phyloP scores from a whole-genome alignment of 1,140 invertebrate genomes.

The Phymastichus coffea region DNA sequence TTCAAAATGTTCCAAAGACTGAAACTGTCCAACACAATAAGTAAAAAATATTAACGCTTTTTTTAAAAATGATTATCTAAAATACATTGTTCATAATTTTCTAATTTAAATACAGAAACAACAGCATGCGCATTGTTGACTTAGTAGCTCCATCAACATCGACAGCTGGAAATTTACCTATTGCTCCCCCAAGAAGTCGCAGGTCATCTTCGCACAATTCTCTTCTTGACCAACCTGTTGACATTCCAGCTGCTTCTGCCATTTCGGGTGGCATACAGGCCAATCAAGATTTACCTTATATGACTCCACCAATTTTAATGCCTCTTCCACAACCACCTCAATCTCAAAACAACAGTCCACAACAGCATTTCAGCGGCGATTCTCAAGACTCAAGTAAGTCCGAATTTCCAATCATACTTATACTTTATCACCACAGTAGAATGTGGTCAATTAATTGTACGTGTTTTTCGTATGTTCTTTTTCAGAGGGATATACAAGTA shows the following conservation, averaged over 20 bases:
- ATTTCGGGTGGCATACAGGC: constrained; percentile 81
- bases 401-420: neutral
- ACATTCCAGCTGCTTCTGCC: constrained; percentile 76
- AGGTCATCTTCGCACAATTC: constrained; percentile 57
- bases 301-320: constrained; percentile 75
- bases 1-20: constrained; percentile 56
- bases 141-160: constrained; percentile 36
- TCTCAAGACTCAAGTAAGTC: constrained; percentile 77
- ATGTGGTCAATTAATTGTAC: too few species aligned
- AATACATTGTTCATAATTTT: neutral
- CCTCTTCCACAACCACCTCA: constrained; percentile 49
- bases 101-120: constrained; percentile 32
- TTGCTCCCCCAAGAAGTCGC: constrained; percentile 55
- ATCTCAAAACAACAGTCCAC: constrained; percentile 53
- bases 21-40: constrained; percentile 43
- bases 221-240: constrained; percentile 44
- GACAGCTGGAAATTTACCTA: constrained; percentile 40
- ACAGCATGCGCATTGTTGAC: constrained; percentile 34
- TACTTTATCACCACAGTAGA: neutral
- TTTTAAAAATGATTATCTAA: too few species aligned
- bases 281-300: constrained; percentile 84
- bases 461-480: constrained; percentile 30
- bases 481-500: constrained; percentile 86
- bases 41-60: too few species aligned
- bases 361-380: constrained; percentile 78